A percentile compares a stretch with the other conserved stretches of the same genome.
Evolutionary conservation across 2,113 vertebrate species (phyloP).

Genomic region (Parotia lawesii): DNA sequence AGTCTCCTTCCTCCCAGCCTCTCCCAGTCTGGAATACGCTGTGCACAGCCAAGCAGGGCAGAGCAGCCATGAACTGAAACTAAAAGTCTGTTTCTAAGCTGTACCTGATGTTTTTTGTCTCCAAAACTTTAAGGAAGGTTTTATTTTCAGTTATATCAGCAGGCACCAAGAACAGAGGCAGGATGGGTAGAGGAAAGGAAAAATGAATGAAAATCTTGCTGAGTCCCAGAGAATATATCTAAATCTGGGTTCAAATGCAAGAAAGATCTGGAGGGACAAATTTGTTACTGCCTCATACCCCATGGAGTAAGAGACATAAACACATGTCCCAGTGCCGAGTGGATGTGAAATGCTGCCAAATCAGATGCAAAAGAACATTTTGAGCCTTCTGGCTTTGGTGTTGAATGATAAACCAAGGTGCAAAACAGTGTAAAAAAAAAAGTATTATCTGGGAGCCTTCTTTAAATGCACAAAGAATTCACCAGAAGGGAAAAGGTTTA

Average conservation of each 20-base stretch:
- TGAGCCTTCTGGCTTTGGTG: background rate
- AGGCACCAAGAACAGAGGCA: background rate
- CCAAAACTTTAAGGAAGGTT: background rate
- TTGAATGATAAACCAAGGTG: slow-evolving; percentile 29
- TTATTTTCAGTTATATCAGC: background rate
- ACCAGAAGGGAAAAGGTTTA: background rate
- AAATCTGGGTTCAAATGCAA: background rate
- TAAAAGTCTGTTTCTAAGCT: background rate
- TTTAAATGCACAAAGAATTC: background rate
- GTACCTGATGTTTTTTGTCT: background rate
- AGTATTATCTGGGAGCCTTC: background rate
- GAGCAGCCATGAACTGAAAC: background rate
- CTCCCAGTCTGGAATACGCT: background rate
- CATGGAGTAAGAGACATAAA: background rate
- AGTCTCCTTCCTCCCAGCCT: background rate
- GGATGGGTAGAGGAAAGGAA: background rate
- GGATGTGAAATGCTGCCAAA: slow-evolving; percentile 18
- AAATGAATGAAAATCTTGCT: background rate
- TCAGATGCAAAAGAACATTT: slow-evolving; percentile 13
- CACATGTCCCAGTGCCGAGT: background rate
- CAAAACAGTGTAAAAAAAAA: background rate
- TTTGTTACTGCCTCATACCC: background rate
- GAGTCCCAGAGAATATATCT: background rate
- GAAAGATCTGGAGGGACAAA: background rate
- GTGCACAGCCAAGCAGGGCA: background rate